Percentiles rank a stretch among this genome's conserved stretches.
phyloP scores from a whole-genome alignment of 2,797 vertebrate genomes.

The Squalus acanthias region DNA sequence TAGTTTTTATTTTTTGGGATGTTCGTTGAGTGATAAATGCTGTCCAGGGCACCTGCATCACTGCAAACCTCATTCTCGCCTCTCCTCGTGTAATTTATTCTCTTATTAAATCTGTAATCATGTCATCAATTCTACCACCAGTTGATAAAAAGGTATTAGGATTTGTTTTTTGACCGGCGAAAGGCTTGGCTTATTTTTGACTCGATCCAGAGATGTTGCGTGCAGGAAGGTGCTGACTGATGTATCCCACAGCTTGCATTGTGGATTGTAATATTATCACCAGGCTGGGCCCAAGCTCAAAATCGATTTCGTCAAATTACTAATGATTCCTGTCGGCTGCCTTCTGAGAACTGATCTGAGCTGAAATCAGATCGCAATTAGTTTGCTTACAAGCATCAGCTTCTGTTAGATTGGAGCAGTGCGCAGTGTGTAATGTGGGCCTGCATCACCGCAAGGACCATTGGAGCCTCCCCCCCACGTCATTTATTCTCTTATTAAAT shows the following conservation, averaged over 20 bases:
- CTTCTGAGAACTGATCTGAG: neutral
- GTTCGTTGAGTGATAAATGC: neutral
- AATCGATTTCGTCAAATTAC: constrained; percentile 10
- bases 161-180: neutral
- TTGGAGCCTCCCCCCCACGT: neutral
- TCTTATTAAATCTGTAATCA: constrained; percentile 12
- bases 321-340: neutral
- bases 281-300: neutral
- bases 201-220: neutral
- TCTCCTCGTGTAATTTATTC: neutral
- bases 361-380: neutral
- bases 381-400: neutral
- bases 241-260: neutral
- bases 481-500: constrained; percentile 17
- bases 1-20: neutral
- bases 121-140: constrained; percentile 21
- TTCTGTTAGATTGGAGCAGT: neutral
- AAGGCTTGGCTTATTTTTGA: neutral
- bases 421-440: neutral
- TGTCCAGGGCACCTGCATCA: neutral
- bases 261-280: neutral
- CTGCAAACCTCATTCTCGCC: neutral
- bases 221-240: neutral
- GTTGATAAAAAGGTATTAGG: neutral
- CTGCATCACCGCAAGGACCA: neutral